Evolutionary conservation across 2,888 invertebrate genomes (phyloP), one percentile per base, ranked within the genome.

Genomic region (Erebia ligea): DNA sequence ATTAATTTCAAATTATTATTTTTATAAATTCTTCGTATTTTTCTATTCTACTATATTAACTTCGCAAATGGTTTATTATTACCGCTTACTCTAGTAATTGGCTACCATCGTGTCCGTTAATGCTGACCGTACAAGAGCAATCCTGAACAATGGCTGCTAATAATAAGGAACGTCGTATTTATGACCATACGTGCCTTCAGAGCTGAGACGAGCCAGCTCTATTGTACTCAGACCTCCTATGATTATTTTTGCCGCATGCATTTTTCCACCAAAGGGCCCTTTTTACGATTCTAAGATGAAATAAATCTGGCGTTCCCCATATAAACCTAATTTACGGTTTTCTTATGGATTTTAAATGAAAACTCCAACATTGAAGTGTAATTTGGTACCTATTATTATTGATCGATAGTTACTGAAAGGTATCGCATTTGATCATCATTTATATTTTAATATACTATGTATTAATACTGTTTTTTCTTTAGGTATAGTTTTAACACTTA

Each of bases 141-240:
- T 84, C 81, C 84, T 84, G 88, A 92, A 92, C 93, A 93, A 93
- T 92, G 87, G 89, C 82, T 82, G 86, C 89, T 92, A 92, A 92
- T 92, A 93, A 93, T 91, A 92, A 91, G 89, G 88, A 84, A 88
- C 89, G 86, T 84, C 86, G 90, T 91, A 92, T 93, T 92, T 92
- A 92, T 88, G 93, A 91, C 83, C 89, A 89, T 91, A 93, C 92
- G 93, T 93, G 93, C 92, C 86, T 85, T 87, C 84, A 80, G 83
- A 85, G 86, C 86, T 85, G 85, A 85, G 91, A 91, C 89, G 90
- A 87, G 87, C 87, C 83, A 86, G 84, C 84, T 86, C 91, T 89
- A 92, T 93, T 93, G 92, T 92, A 84, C 87, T 78, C 84, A 85
- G 92, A 92, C 92, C 92, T 92, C 92, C 92, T 92, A 91, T 88